A percentile compares a stretch with the other conserved stretches of the same genome.
Conservation (phyloP, 2,113 vertebrate genomes). For the Mugil cephalus region DNA sequence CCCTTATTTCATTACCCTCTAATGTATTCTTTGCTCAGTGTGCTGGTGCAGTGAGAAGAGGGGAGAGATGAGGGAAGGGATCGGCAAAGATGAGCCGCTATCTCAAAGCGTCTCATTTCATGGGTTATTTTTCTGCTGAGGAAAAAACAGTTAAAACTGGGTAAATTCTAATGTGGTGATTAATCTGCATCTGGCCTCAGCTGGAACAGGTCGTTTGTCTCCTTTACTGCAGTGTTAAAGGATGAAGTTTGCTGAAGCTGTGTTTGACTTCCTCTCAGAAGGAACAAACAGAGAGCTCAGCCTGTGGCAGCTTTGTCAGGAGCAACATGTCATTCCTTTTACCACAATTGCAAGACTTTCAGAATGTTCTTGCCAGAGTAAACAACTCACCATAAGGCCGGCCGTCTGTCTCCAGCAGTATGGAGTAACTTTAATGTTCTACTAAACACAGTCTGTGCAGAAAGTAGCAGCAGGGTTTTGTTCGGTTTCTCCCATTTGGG, state of each 20-base stretch:
- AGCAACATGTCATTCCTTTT: constrained; percentile 60
- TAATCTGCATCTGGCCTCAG: constrained; percentile 46
- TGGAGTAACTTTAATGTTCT: constrained; percentile 16
- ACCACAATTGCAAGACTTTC: constrained; percentile 69
- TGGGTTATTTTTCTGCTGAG: constrained; percentile 38
- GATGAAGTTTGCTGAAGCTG: constrained; percentile 56
- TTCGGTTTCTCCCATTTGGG: not conserved
- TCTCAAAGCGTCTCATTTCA: constrained; percentile 59
- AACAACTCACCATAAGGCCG: constrained; percentile 44
- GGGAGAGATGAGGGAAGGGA: constrained; percentile 24
- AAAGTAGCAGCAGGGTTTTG: constrained; percentile 3
- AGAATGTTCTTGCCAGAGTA: constrained; percentile 61
- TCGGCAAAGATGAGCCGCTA: constrained; percentile 42
- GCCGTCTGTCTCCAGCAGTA: constrained; percentile 18
- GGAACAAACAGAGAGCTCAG: constrained; percentile 52
- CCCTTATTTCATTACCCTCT: constrained; percentile 65
- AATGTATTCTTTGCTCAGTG: constrained; percentile 60
- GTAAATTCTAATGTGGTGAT: constrained; percentile 36
- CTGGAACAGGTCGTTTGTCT: constrained; percentile 22
- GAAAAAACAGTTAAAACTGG: constrained; percentile 11
- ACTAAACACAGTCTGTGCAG: constrained; percentile 6
- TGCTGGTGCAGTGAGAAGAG: constrained; percentile 48
- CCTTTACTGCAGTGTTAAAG: constrained; percentile 23
- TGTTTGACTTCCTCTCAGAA: constrained; percentile 69
- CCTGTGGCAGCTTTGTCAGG: constrained; percentile 40